Percentiles rank a stretch among this genome's conserved stretches.
Conservation (phyloP, 1,140 invertebrate species). For the Diachasma alloeum region DNA sequence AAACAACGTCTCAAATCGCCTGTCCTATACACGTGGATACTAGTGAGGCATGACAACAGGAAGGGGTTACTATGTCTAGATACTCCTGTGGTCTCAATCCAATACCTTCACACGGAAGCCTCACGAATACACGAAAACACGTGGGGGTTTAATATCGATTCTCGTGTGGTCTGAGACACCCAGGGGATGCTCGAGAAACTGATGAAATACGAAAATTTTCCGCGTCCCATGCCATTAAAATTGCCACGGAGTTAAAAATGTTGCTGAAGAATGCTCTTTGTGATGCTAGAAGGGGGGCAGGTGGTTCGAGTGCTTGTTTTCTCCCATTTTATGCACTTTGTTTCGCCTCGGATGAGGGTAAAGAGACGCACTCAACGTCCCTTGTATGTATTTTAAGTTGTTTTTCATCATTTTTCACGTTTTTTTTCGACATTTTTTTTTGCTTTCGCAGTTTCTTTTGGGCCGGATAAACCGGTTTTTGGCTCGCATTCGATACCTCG, state of each 20-base stretch:
- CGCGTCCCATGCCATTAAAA: not conserved
- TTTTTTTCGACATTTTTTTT: slow-evolving; percentile 1
- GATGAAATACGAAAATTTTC: not conserved
- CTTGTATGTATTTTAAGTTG: slow-evolving; percentile 22
- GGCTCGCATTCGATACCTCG: slow-evolving; percentile 11
- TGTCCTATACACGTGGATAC: too few relatives aligned
- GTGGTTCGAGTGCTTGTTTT: not conserved
- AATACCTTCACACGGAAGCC: not conserved
- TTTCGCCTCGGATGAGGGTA: slow-evolving; percentile 15
- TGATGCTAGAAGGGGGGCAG: not conserved
- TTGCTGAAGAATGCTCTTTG: not conserved
- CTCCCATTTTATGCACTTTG: slow-evolving; percentile 32
- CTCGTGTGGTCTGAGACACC: not conserved
- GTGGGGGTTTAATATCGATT: not conserved
- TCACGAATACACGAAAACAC: not conserved
- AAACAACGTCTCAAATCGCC: not conserved
- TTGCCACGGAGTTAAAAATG: not conserved
- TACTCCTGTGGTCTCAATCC: not conserved
- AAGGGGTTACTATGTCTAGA: not conserved
- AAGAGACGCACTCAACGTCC: slow-evolving; percentile 18
- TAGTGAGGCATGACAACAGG: not conserved
- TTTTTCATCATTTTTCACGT: slow-evolving; percentile 21
- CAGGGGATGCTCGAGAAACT: not conserved
- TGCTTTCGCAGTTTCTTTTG: slow-evolving; percentile 12
- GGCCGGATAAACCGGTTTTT: slow-evolving; percentile 27